These are phyloP conservation scores for Alfaro cultratus DNA, from an alignment of 2,797 vertebrate species.

Conservation along the genomic window DNA sequence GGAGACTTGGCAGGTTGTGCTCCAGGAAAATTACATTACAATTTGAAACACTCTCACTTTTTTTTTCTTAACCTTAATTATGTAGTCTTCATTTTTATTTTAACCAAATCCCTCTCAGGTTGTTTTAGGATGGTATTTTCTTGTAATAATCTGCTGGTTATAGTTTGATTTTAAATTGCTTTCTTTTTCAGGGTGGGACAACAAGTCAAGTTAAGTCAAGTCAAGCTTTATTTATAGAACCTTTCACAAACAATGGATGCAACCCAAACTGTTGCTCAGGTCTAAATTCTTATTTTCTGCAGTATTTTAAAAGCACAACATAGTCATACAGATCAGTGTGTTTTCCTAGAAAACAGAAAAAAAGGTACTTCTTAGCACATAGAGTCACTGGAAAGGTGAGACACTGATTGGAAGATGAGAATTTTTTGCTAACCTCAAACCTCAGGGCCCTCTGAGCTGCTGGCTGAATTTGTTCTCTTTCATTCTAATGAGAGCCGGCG, in stretches of 20 bases:
- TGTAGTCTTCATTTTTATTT: not conserved
- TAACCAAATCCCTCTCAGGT: not conserved
- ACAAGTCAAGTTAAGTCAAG: not conserved
- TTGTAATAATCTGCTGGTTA: not conserved
- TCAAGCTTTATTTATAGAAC: not conserved
- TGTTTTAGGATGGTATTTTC: not conserved
- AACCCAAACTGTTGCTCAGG: no score
- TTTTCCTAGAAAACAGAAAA: constrained; percentile 4
- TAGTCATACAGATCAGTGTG: not conserved
- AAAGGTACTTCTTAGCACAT: not conserved
- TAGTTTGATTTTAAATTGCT: not conserved
- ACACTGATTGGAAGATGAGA: constrained; percentile 7
- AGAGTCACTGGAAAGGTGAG: constrained; percentile 7
- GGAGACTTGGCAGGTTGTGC: not conserved
- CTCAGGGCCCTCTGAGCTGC: constrained; percentile 8
- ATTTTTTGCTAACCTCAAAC: constrained; percentile 38
- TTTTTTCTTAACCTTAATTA: not conserved
- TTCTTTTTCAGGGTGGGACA: not conserved
- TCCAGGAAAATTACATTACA: not conserved
- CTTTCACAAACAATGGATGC: no score
- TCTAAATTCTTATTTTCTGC: not conserved
- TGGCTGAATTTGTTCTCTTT: constrained; percentile 22
- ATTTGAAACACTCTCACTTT: not conserved
- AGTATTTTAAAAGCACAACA: not conserved
- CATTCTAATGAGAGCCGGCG: constrained; percentile 65